Conservation (phyloP, 23 tunicate species). For the Trididemnum nubilum region DNA sequence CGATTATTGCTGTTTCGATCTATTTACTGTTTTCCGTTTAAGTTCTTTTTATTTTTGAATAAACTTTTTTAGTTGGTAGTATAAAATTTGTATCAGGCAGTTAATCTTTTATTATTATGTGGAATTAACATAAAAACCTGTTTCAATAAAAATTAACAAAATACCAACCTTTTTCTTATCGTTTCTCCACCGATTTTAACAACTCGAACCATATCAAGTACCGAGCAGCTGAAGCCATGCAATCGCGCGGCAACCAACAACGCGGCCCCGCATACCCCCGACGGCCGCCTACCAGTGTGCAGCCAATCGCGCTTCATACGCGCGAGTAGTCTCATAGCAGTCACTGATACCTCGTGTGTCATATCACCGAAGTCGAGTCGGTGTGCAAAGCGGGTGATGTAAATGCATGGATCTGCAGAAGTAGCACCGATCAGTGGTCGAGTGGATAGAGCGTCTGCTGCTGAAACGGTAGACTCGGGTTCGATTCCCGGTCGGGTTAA, state of each 20-base stretch:
- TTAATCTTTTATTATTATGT: too few relatives aligned
- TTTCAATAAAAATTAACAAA: too few relatives aligned
- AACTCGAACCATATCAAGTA: conserved; percentile 79
- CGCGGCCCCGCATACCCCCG: conserved; percentile 98
- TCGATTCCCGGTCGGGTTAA: not conserved
- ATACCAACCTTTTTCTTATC: conserved; percentile 76
- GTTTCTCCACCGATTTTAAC: conserved; percentile 93
- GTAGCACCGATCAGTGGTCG: too few relatives aligned
- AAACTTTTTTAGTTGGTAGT: too few relatives aligned
- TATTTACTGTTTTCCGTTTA: too few relatives aligned
- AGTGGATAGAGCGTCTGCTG: too few relatives aligned
- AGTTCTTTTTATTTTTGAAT: too few relatives aligned
- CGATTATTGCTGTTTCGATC: too few relatives aligned
- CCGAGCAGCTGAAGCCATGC: conserved; percentile 81
- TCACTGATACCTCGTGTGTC: conserved; percentile 80
- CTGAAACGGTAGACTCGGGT: too few relatives aligned
- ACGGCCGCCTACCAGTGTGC: conserved; percentile 88
- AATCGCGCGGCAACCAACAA: conserved; percentile 90
- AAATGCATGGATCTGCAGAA: conserved; percentile 86
- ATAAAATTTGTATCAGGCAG: too few relatives aligned
- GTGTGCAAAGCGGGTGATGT: conserved; percentile 97
- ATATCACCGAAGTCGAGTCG: conserved; percentile 93
- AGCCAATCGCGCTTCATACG: conserved; percentile 99
- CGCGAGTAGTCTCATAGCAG: conserved; percentile 88
- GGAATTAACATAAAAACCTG: too few relatives aligned